These are phyloP conservation scores for Ptychobarbus kaznakovi DNA, from an alignment of 2,797 vertebrate species.

Conservation along the genomic window DNA sequence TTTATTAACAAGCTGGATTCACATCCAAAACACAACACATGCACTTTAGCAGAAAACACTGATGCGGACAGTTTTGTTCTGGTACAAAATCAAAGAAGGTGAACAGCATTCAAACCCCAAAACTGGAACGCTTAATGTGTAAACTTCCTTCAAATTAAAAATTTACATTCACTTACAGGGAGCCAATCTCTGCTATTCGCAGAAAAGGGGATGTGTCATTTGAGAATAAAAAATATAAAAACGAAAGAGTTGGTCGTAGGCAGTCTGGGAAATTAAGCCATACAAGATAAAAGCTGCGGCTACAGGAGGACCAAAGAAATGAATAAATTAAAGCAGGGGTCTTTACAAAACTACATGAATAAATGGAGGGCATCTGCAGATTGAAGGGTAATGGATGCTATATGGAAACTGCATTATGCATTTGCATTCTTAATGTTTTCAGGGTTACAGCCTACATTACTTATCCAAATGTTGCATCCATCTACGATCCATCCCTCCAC, in stretches of 20 bases:
- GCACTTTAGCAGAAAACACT: not conserved
- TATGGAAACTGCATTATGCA: not conserved
- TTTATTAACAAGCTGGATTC: not conserved
- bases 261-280: slow-evolving; percentile 19
- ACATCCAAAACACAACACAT: not conserved
- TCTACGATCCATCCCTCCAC: not conserved
- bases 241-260: not conserved
- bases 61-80: not conserved
- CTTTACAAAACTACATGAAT: not conserved
- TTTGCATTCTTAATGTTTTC: slow-evolving; percentile 35
- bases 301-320: not conserved
- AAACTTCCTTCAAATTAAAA: slow-evolving; percentile 13
- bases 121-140: slow-evolving; percentile 6
- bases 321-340: slow-evolving; percentile 8
- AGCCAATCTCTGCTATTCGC: not conserved
- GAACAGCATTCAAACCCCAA: not conserved
- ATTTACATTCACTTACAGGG: slow-evolving; percentile 4
- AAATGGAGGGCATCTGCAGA: slow-evolving; percentile 17
- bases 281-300: slow-evolving; percentile 8
- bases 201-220: not conserved
- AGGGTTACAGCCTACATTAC: not conserved
- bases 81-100: not conserved
- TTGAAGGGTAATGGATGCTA: slow-evolving; percentile 29
- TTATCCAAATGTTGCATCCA: not conserved
- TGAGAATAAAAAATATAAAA: slow-evolving; percentile 10